phyloP scores from a whole-genome alignment of 2,888 invertebrate species.

The Sinohyriopsis cumingii region DNA sequence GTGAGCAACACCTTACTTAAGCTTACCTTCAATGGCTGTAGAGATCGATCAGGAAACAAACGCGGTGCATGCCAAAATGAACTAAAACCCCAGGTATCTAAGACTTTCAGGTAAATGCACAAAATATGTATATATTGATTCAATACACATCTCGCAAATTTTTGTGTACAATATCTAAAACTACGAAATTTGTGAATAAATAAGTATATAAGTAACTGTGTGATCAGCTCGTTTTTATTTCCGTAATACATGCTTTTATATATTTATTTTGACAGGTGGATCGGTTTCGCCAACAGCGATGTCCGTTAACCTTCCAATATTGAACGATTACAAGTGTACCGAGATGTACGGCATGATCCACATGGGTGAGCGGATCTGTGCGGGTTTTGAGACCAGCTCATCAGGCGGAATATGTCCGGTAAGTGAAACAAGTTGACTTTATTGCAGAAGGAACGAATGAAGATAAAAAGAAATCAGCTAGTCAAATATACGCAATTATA shows the following conservation, averaged over 20 bases:
- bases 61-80: no score
- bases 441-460: no score
- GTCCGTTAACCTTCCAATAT: slow-evolving; percentile 19
- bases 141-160: background rate
- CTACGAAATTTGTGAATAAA: no score
- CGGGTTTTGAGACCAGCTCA: slow-evolving; percentile 38
- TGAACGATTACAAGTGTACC: slow-evolving; percentile 4
- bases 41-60: no score
- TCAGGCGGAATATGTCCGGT: slow-evolving; percentile 52
- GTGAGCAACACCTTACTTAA: no score
- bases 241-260: no score
- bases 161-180: background rate
- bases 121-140: background rate
- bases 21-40: no score
- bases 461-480: no score
- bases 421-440: slow-evolving; percentile 7
- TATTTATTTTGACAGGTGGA: slow-evolving; percentile 11
- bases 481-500: no score
- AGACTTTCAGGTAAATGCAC: background rate
- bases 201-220: no score
- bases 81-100: no score
- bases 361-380: slow-evolving; percentile 47
- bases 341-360: slow-evolving; percentile 22
- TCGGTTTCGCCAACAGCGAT: slow-evolving; percentile 9
- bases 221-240: no score